Percentiles rank a stretch among this genome's conserved stretches.
Conservation (phyloP, 92 coral and sea anemone genomes). For the Porites lobata region DNA sequence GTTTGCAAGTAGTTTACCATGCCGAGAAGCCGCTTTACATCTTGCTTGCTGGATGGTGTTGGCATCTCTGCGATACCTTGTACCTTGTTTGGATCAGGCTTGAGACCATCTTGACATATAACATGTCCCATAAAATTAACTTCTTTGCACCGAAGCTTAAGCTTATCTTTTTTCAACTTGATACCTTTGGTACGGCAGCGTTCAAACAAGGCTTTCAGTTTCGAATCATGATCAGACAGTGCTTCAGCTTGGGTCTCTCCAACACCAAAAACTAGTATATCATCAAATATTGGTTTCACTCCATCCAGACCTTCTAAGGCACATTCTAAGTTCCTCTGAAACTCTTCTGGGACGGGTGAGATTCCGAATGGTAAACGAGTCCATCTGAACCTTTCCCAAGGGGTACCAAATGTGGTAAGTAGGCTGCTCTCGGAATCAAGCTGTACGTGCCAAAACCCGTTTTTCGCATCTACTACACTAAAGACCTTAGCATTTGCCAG, state of each 20-base stretch:
- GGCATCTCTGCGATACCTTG: constrained; percentile 30
- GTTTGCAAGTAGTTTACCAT: not conserved
- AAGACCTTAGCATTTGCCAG: constrained; percentile 56
- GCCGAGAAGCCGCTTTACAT: constrained; percentile 17
- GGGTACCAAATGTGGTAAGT: constrained; percentile 34
- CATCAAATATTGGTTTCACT: constrained; percentile 16
- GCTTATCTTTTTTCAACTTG: constrained; percentile 39
- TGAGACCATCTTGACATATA: constrained; percentile 14
- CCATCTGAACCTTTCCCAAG: constrained; percentile 50
- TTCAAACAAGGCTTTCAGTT: constrained; percentile 17
- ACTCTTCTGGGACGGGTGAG: constrained; percentile 28
- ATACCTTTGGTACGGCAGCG: constrained; percentile 6
- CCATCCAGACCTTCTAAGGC: constrained; percentile 37
- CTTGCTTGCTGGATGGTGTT: constrained; percentile 23
- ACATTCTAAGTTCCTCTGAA: constrained; percentile 8
- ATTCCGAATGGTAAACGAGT: constrained; percentile 32
- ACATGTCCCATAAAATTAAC: constrained; percentile 24
- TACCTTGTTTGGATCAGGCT: constrained; percentile 42
- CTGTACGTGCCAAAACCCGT: constrained; percentile 44
- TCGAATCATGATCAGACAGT: not conserved
- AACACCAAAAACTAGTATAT: constrained; percentile 27
- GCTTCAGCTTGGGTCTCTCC: constrained; percentile 33
- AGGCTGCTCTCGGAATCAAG: constrained; percentile 19
- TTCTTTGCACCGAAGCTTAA: not conserved
- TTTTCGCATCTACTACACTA: constrained; percentile 35